Evolutionary conservation across 2,888 invertebrate species (phyloP).

Genomic region (Amblyjoppa fuscipennis): DNA sequence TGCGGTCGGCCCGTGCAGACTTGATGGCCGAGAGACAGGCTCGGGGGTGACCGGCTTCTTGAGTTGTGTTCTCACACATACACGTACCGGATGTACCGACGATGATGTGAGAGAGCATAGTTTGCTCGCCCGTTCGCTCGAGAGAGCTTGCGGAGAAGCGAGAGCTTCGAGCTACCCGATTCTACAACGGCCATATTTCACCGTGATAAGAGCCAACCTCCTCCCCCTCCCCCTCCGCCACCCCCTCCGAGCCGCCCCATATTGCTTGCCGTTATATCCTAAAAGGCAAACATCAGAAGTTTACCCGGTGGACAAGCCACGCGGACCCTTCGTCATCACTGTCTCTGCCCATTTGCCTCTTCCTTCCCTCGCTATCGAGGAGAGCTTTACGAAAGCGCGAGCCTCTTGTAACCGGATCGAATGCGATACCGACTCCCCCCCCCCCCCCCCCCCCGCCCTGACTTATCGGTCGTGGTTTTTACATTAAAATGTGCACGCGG

Average conservation of each 20-base stretch:
- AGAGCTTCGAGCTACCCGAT: constrained; percentile 41
- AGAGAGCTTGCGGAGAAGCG: constrained; percentile 15
- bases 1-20: constrained; percentile 16
- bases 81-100: background rate
- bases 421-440: constrained; percentile 26
- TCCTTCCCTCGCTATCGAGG: constrained; percentile 27
- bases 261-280: constrained; percentile 22
- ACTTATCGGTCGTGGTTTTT: background rate
- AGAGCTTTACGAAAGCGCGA: constrained; percentile 42
- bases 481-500: constrained; percentile 33
- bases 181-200: constrained; percentile 61
- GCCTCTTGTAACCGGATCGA: constrained; percentile 29
- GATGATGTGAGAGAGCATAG: background rate
- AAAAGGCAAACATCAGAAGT: constrained; percentile 65
- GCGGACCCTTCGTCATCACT: constrained; percentile 12
- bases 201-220: constrained; percentile 56
- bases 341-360: constrained; percentile 10
- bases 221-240: too few relatives aligned
- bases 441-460: too few relatives aligned
- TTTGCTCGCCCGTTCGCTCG: constrained; percentile 12
- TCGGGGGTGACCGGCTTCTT: constrained; percentile 16
- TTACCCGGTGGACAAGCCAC: constrained; percentile 57
- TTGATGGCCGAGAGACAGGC: constrained; percentile 32
- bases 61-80: background rate
- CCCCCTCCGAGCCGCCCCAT: too few relatives aligned